These are phyloP conservation scores for Drosophila insularis DNA, from an alignment of 1,140 invertebrate genomes.

Conservation along the genomic window DNA sequence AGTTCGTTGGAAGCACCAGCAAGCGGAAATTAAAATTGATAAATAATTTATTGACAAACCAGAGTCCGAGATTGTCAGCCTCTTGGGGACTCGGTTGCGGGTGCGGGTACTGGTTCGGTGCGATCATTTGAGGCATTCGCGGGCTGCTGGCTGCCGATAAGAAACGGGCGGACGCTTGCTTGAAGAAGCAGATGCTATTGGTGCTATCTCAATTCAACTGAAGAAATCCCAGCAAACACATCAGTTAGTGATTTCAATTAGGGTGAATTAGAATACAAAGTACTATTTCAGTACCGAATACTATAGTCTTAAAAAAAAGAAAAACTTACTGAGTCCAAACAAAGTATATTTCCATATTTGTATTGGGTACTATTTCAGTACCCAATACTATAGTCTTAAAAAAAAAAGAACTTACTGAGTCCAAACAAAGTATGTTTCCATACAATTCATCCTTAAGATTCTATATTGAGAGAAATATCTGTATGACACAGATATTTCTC, in stretches of 20 bases:
- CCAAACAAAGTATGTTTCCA: too few relatives aligned
- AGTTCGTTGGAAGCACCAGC: slow-evolving; percentile 12
- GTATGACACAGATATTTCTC: too few relatives aligned
- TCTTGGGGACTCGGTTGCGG: neutral
- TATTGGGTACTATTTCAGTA: too few relatives aligned
- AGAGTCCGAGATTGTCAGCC: slow-evolving; percentile 6
- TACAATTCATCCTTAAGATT: too few relatives aligned
- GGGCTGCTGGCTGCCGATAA: neutral
- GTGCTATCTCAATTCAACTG: neutral
- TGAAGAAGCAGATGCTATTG: neutral
- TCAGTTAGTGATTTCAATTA: neutral
- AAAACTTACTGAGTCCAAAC: too few relatives aligned
- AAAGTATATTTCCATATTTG: too few relatives aligned
- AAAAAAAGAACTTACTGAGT: too few relatives aligned
- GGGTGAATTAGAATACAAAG: neutral
- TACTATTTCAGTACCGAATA: too few relatives aligned
- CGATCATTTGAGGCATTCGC: neutral
- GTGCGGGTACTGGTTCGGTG: neutral
- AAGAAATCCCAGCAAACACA: neutral
- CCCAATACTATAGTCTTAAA: too few relatives aligned
- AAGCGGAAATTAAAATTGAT: slow-evolving; percentile 68
- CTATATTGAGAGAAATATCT: too few relatives aligned
- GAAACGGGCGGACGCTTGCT: slow-evolving; percentile 9
- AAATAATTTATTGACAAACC: slow-evolving; percentile 62
- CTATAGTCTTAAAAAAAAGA: too few relatives aligned